Evolutionary conservation across 2,888 invertebrate genomes (phyloP), one percentile per base, ranked within the genome.

Genomic region (Linnaemya vulpina): DNA sequence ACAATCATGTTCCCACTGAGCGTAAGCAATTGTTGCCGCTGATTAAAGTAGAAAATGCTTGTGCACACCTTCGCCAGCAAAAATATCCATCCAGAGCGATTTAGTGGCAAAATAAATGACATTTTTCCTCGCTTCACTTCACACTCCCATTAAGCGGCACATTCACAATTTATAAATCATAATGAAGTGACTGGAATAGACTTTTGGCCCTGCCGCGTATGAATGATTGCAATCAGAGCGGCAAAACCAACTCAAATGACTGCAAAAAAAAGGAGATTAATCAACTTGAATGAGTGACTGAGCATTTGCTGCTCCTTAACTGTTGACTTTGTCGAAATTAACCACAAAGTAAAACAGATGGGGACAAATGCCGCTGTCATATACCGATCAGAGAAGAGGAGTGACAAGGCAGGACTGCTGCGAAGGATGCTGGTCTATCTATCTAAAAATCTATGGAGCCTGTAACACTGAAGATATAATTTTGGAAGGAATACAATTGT

Each of bases 1-100:
- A 46, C 74, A 80, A 73, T 62, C 67, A 80, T 76, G 79, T 76
- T 40, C 38, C 71, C 76, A 51, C 51, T 67, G 79, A 84, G 53
- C 79, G 65, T 35, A 68, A 65, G 68, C 74, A 75, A 70, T 85
- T 73, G 77, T 74, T 74, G 70, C 55, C 68, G 55, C 55, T 68
- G 55, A 71, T 20, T 73, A 62, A 62, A 73, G 67, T 73, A 68
- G n/a, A 77, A 68, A 80, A 71, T 22, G 51, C 43, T 30, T 13
- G 1, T 13, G 13, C 17, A 51, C 40, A 62, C 46, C 11, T 68
- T 62, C 8, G 22, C 15, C 2, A 10, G 17, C 43, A 51, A 63
- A 20, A 30, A 5, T 30, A 30, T 40, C 40, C 11, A 11, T 62
- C 38, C 22, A 40, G 3, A n/a, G 10, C 11, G 22, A 9, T 15